Evolutionary conservation across 2,797 vertebrate genomes (phyloP), one percentile per base, ranked within the genome.

Genomic region (Parambassis ranga): DNA sequence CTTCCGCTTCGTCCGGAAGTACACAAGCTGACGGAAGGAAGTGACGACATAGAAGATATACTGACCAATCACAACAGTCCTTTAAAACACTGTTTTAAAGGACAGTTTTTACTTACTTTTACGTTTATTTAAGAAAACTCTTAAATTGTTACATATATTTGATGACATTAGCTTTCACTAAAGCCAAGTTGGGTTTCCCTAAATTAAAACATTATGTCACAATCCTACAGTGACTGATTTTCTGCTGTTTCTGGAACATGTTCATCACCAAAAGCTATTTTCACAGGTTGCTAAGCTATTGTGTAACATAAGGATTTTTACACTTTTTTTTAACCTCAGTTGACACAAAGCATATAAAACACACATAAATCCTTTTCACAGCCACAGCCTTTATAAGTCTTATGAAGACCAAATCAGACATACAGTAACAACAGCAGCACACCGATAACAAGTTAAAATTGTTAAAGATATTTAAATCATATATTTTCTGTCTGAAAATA

Each of bases 371-470:
- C 13, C 18, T n/a, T 64, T 10, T 78, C 19, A 68, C 18, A 75
- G 49, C 18, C 36, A 62, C 49, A 44, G 46, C 46, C 83, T 89
- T 87, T 86, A 69, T 75, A 55, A 77, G 89, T 92, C 91, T 90
- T 90, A 89, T 81, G 66, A 92, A 91, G 89, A 90, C 88, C 63
- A 89, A 75, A 75, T 62, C 46, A 64, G 42, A 77, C 33, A 66
- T 10, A 71, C 32, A 63, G 24, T 24, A 64, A 33, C 57, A 20
- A 66, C 43, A 66, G 44, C 20, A 71, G 19, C 14, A 67, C 28
- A 74, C 5, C 41, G 41, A 30, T 24, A 50, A 71, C 31, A 60
- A 30, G 47, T 38, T 67, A 56, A 55, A 77, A 59, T 70, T 5
- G 67, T 32, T 36, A 61, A 9, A 35, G 9, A 26, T 10, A 11